A percentile compares a stretch with the other conserved stretches of the same genome.
Evolutionary conservation across 2,888 invertebrate species (phyloP).

Genomic region (Rhimphoctona megacephalus): DNA sequence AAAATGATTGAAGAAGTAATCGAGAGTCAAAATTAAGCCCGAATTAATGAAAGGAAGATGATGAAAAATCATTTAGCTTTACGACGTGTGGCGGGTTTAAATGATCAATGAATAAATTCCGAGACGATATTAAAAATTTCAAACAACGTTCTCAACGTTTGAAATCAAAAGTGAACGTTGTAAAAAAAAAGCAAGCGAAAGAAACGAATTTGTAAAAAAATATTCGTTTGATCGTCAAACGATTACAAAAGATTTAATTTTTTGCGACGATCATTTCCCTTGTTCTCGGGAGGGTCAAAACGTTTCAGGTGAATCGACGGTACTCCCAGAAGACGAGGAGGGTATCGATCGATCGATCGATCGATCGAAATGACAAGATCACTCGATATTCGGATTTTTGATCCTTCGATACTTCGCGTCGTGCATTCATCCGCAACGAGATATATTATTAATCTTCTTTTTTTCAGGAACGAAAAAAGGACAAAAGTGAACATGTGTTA

Average conservation of each 20-base stretch:
- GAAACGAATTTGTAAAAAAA: background rate
- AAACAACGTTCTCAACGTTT: background rate
- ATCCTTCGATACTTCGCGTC: slow-evolving; percentile 27
- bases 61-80: background rate
- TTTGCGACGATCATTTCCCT: slow-evolving; percentile 13
- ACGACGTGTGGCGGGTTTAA: background rate
- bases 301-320: slow-evolving; percentile 46
- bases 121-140: background rate
- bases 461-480: slow-evolving; percentile 60
- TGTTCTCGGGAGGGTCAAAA: slow-evolving; percentile 21
- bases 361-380: slow-evolving; percentile 17
- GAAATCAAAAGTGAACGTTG: background rate
- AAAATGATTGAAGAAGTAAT: background rate
- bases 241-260: background rate
- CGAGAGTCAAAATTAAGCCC: background rate
- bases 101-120: background rate
- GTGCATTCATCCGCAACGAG: slow-evolving; percentile 1
- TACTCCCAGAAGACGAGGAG: background rate
- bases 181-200: background rate
- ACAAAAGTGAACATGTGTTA: slow-evolving; percentile 32
- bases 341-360: slow-evolving; percentile 56
- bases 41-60: background rate
- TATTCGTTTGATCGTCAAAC: background rate
- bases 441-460: slow-evolving; percentile 62
- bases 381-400: slow-evolving; percentile 24